A percentile compares a stretch with the other conserved stretches of the same genome.
Conservation (phyloP, 1,140 invertebrate species). For the Drosophila willistoni region DNA sequence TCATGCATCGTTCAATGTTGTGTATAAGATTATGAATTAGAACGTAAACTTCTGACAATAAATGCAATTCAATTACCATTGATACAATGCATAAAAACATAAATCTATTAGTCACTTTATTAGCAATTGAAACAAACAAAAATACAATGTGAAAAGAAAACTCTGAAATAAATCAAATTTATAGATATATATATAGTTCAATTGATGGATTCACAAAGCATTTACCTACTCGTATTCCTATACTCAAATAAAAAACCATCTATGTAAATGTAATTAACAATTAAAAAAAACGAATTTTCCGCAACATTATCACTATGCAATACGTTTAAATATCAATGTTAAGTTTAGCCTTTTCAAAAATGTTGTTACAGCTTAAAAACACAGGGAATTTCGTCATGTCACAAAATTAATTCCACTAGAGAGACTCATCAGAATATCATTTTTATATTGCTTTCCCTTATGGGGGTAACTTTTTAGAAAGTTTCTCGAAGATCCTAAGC, state of each 20-base stretch:
- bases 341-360: neutral
- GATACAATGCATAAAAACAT: constrained; percentile 35
- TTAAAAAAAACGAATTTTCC: constrained; percentile 42
- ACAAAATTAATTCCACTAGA: neutral
- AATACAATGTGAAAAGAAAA: constrained; percentile 13
- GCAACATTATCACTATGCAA: constrained; percentile 12
- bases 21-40: constrained; percentile 53
- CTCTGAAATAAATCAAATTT: constrained; percentile 63
- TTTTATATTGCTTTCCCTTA: no score
- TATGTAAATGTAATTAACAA: constrained; percentile 25
- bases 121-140: constrained; percentile 39
- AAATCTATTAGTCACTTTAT: constrained; percentile 64
- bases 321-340: constrained; percentile 21
- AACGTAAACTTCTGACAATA: constrained; percentile 83
- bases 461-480: no score
- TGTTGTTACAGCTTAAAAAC: neutral
- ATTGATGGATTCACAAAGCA: constrained; percentile 40
- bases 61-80: constrained; percentile 80
- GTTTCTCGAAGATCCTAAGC: neutral
- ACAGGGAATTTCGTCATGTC: neutral
- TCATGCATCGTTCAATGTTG: constrained; percentile 39
- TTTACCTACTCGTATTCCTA: constrained; percentile 25
- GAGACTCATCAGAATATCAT: no score
- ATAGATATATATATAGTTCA: constrained; percentile 46
- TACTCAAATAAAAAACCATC: constrained; percentile 31